These are phyloP conservation scores for Aurelia aurita DNA, from an alignment of 30 jellyfish, hydroid and myxozoan genomes.

Conservation along the genomic window DNA sequence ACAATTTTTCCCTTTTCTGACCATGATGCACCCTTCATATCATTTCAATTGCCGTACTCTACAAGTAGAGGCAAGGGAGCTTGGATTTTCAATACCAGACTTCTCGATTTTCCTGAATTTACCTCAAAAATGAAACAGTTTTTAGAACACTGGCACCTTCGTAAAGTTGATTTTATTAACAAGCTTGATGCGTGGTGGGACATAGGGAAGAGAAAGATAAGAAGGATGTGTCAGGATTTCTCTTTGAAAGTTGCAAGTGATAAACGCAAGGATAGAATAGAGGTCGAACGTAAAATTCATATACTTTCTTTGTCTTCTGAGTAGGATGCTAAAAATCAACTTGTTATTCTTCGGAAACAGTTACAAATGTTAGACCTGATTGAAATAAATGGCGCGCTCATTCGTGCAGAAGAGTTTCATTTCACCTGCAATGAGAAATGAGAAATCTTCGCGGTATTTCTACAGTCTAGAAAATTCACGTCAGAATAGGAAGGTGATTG, in stretches of 20 bases:
- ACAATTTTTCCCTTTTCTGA: too few relatives aligned
- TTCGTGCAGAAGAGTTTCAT: not conserved
- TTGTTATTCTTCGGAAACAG: not conserved
- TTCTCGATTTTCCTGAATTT: not conserved
- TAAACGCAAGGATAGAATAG: not conserved
- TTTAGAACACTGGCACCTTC: not conserved
- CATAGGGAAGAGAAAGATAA: conserved; percentile 11
- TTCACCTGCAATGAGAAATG: not conserved
- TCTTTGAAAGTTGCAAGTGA: not conserved
- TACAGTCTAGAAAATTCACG: not conserved
- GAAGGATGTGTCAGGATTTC: not conserved
- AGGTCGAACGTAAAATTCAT: too few relatives aligned
- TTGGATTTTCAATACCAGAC: conserved; percentile 25
- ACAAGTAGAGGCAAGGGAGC: too few relatives aligned
- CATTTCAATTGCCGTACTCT: too few relatives aligned
- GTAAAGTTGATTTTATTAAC: not conserved
- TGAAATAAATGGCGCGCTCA: not conserved
- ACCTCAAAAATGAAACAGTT: not conserved
- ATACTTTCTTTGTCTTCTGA: too few relatives aligned
- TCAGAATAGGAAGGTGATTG: not conserved
- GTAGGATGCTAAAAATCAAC: not conserved
- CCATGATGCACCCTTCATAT: too few relatives aligned
- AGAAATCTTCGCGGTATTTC: conserved; percentile 1
- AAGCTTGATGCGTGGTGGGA: conserved; percentile 20
- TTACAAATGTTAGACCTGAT: not conserved